A percentile compares a stretch with the other conserved stretches of the same genome.
These are phyloP conservation scores for Drusus annulatus DNA, from an alignment of 1,140 invertebrate species.

Conservation along the genomic window DNA sequence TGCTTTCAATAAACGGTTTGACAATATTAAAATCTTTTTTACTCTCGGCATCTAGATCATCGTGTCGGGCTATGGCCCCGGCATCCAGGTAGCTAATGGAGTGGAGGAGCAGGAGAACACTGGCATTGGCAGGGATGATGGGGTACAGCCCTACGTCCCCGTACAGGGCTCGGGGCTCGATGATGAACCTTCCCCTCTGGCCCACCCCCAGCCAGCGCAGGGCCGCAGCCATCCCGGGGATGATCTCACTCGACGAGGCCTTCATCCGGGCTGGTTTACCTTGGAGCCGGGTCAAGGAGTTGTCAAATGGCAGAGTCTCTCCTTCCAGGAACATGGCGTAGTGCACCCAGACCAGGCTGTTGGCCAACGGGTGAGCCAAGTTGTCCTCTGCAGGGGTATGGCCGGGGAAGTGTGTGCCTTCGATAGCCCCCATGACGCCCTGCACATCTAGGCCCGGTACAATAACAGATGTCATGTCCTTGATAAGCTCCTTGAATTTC, in stretches of 20 bases:
- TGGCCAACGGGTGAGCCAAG: background rate
- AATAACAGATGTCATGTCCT: background rate
- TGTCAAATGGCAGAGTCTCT: slow-evolving; percentile 8
- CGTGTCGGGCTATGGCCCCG: background rate
- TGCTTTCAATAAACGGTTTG: slow-evolving; percentile 15
- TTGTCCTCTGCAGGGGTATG: background rate
- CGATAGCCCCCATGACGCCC: slow-evolving; percentile 11
- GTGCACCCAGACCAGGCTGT: slow-evolving; percentile 14
- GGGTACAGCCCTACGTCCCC: background rate
- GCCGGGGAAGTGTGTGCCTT: background rate
- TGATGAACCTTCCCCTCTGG: background rate
- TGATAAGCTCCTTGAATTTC: background rate
- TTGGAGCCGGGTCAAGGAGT: background rate
- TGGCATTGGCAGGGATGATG: slow-evolving; percentile 9
- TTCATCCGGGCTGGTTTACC: background rate
- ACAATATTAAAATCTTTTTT: slow-evolving; percentile 22
- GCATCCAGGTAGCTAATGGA: slow-evolving; percentile 8
- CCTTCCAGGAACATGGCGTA: slow-evolving; percentile 21
- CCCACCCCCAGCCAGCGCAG: slow-evolving; percentile 11
- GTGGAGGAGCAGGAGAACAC: slow-evolving; percentile 2
- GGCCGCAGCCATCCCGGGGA: slow-evolving; percentile 18
- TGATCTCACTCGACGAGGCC: background rate
- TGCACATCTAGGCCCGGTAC: background rate
- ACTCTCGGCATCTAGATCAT: background rate
- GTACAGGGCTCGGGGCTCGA: background rate